Evolutionary conservation across 2,113 vertebrate species (phyloP).

Genomic region (Rhinoderma darwinii): DNA sequence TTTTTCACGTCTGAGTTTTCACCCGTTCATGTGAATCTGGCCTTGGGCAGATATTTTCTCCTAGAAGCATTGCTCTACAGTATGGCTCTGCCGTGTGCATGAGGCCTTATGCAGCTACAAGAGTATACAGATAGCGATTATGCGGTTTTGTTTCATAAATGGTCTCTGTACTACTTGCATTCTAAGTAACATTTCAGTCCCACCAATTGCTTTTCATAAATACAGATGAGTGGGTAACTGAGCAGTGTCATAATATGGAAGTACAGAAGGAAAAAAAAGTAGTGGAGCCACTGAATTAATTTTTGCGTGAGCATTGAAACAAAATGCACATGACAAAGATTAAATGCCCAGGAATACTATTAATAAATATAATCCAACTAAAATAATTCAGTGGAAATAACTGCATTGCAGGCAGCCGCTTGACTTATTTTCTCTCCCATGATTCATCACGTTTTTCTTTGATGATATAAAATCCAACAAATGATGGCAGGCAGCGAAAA

Average conservation of each 20-base stretch:
- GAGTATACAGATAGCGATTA: not conserved
- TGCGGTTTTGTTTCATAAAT: not conserved
- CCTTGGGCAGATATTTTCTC: too few relatives aligned
- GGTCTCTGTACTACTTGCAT: not conserved
- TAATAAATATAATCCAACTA: conserved; percentile 16
- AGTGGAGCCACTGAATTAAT: not conserved
- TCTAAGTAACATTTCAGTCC: not conserved
- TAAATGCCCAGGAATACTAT: conserved; percentile 13
- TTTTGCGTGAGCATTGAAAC: not conserved
- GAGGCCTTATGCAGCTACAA: not conserved
- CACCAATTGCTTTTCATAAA: not conserved
- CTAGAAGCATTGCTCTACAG: too few relatives aligned
- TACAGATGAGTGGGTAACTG: not conserved
- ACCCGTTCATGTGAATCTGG: too few relatives aligned
- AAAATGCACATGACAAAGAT: conserved; percentile 27
- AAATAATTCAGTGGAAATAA: conserved; percentile 18
- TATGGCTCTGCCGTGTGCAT: too few relatives aligned
- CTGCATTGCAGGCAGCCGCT: conserved; percentile 25
- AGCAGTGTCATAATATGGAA: not conserved
- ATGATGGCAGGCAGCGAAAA: conserved; percentile 33
- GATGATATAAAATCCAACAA: conserved; percentile 42
- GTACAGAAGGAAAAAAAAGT: not conserved
- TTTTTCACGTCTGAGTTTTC: too few relatives aligned
- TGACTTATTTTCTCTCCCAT: conserved; percentile 1
- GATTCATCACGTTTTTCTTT: conserved; percentile 20